Conservation (phyloP, 2,888 invertebrate species). For the Xanthia togata region DNA sequence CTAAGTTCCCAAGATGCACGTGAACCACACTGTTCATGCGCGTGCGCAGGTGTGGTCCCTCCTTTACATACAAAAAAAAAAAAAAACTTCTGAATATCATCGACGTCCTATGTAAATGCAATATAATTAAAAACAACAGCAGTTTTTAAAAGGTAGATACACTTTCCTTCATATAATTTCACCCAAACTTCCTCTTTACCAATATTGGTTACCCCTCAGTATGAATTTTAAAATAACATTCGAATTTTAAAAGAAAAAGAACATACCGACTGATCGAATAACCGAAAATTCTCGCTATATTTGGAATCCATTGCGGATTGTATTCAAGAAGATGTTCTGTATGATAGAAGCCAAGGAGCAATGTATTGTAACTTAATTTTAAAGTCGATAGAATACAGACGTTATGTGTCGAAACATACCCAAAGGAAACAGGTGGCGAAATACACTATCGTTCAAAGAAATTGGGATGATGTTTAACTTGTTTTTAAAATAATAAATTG, state of each 20-base stretch:
- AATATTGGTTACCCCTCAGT: slow-evolving; percentile 31
- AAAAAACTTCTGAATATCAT: too few species aligned
- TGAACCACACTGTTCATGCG: too few species aligned
- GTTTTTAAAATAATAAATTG: not conserved
- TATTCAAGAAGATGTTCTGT: not conserved
- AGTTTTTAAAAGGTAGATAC: not conserved
- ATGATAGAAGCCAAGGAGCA: slow-evolving; percentile 9
- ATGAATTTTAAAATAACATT: slow-evolving; percentile 55
- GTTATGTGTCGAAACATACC: slow-evolving; percentile 61
- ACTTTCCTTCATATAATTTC: slow-evolving; percentile 21
- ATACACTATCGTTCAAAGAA: slow-evolving; percentile 58
- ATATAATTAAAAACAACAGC: not conserved
- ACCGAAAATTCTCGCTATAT: not conserved
- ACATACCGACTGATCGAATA: slow-evolving; percentile 23
- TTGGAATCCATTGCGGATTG: slow-evolving; percentile 12
- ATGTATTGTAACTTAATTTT: slow-evolving; percentile 40
- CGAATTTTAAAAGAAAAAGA: slow-evolving; percentile 53
- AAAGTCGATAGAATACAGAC: slow-evolving; percentile 27
- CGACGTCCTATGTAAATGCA: too few species aligned
- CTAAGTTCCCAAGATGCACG: too few species aligned
- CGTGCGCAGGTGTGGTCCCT: too few species aligned
- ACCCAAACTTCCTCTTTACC: slow-evolving; percentile 17
- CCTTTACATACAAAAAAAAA: too few species aligned
- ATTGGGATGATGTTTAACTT: not conserved
- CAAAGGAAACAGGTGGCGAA: slow-evolving; percentile 66